These are phyloP conservation scores for Siniperca chuatsi DNA, from an alignment of 2,113 vertebrate species.

Conservation along the genomic window DNA sequence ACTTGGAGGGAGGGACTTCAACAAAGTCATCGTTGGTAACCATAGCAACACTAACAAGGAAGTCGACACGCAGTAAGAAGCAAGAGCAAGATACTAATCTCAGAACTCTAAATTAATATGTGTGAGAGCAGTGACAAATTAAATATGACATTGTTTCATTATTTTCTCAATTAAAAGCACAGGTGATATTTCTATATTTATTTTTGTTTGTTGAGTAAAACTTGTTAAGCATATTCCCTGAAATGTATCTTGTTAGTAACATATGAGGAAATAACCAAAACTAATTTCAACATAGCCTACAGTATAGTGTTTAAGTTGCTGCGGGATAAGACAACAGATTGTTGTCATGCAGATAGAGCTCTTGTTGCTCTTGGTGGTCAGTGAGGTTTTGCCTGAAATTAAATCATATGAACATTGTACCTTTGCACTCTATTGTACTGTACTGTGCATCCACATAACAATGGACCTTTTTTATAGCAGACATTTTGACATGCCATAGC, in stretches of 20 bases:
- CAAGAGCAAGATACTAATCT: too few relatives aligned
- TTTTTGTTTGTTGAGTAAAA: background rate
- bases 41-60: conserved; percentile 56
- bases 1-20: conserved; percentile 51
- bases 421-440: too few relatives aligned
- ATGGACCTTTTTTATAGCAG: background rate
- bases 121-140: background rate
- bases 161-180: background rate
- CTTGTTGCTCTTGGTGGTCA: too few relatives aligned
- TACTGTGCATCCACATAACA: too few relatives aligned
- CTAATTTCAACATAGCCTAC: background rate
- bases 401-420: too few relatives aligned
- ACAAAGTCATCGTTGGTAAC: conserved; percentile 37
- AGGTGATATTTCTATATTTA: background rate
- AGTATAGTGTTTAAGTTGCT: too few relatives aligned
- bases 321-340: too few relatives aligned
- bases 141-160: background rate
- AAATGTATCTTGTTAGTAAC: background rate
- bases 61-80: background rate
- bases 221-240: background rate
- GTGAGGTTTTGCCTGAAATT: too few relatives aligned
- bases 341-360: too few relatives aligned
- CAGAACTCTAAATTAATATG: background rate
- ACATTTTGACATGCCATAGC: background rate
- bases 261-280: background rate